These are phyloP conservation scores for Saccopteryx leptura DNA, from an alignment of 2,113 vertebrate genomes.

Conservation along the genomic window DNA sequence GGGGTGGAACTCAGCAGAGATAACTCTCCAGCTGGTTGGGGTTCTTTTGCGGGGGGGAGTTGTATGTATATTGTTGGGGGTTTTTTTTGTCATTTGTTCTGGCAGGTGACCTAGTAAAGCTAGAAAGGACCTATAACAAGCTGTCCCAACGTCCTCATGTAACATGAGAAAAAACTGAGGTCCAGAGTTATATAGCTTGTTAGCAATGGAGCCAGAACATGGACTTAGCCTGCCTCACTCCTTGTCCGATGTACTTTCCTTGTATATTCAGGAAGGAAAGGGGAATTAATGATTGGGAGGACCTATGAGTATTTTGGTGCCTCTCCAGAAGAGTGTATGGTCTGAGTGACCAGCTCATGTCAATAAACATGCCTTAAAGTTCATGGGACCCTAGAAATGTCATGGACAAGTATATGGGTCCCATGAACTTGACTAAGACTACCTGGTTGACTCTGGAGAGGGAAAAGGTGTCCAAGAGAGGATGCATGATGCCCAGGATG, in stretches of 20 bases:
- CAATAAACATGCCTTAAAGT: neutral
- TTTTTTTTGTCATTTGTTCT: neutral
- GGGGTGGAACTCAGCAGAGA: neutral
- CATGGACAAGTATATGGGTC: neutral
- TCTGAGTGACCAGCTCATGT: neutral
- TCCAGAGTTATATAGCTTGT: neutral
- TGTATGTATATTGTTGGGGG: no score
- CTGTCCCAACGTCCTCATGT: neutral
- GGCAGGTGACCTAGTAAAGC: neutral
- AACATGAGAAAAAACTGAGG: neutral
- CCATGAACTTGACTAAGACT: conserved; percentile 10
- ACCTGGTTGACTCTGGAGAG: neutral
- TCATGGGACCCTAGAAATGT: neutral
- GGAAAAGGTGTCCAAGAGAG: neutral
- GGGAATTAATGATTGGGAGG: neutral
- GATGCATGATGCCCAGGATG: fast-evolving
- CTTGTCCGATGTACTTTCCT: neutral
- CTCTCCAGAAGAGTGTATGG: fast-evolving
- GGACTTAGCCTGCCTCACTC: neutral
- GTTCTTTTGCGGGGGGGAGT: neutral
- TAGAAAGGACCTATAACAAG: neutral
- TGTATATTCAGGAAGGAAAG: neutral
- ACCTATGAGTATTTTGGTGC: neutral
- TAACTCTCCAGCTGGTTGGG: neutral
- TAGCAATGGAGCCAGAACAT: neutral